These are phyloP conservation scores for Eubasilissa splendida DNA, from an alignment of 2,888 invertebrate genomes.

Conservation along the genomic window DNA sequence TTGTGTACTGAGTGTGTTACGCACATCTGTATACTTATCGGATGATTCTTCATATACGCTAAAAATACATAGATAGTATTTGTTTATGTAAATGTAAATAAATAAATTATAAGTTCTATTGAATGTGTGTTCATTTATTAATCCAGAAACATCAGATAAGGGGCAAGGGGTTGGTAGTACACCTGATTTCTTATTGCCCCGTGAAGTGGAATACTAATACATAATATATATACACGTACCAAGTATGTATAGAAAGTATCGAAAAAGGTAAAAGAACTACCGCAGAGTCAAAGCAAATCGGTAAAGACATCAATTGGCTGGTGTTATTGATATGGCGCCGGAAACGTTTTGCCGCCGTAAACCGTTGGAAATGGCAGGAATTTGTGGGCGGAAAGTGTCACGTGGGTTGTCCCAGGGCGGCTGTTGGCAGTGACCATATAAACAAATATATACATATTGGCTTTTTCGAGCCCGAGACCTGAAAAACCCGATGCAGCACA, in stretches of 20 bases:
- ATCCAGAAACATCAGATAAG: neutral
- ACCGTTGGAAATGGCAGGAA: constrained; percentile 35
- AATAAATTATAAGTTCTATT: too few relatives aligned
- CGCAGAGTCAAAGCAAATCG: constrained; percentile 67
- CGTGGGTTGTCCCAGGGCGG: constrained; percentile 35
- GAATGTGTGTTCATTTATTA: too few relatives aligned
- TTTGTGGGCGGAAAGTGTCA: constrained; percentile 39
- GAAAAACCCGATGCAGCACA: neutral
- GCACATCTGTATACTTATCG: too few relatives aligned
- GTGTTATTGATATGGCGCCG: constrained; percentile 70
- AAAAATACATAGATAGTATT: too few relatives aligned
- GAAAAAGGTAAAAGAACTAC: constrained; percentile 65
- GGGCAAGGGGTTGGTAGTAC: neutral
- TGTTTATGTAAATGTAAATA: too few relatives aligned
- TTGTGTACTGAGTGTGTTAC: too few relatives aligned
- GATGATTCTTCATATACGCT: too few relatives aligned
- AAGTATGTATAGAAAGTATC: constrained; percentile 4
- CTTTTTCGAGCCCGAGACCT: neutral
- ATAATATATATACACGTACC: neutral
- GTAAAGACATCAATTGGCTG: constrained; percentile 70
- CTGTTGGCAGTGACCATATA: constrained; percentile 13
- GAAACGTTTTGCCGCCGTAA: constrained; percentile 48
- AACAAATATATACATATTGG: constrained; percentile 33
- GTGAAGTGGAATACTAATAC: constrained; percentile 18
- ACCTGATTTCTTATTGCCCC: constrained; percentile 40